Evolutionary conservation across 2,888 invertebrate species (phyloP), one percentile per base, ranked within the genome.

Genomic region (Cremastinae sp.): DNA sequence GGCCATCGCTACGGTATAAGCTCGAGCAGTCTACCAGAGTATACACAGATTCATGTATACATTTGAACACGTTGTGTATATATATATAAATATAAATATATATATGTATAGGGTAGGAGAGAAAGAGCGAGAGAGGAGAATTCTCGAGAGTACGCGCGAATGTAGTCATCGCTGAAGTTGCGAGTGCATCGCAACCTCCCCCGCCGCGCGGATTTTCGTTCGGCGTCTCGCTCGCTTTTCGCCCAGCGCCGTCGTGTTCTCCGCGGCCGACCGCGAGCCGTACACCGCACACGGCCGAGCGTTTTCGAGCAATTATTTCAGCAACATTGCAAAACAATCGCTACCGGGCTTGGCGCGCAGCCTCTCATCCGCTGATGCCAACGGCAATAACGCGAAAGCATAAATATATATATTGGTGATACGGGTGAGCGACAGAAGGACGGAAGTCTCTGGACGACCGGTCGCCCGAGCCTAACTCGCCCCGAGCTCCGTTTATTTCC

Each of bases 311-410:
- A 86, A 87, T 89, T 85, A 87, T 89, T 88, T 87, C 86, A 84
- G 84, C 84, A 85, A 85, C 85, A 86, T 89, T 88, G 86, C 88
- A 85, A 88, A 89, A 88, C 88, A 87, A 89, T 88, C 84, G 81
- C 79, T 74, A 76, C 62, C 66, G 77, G 28, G 56, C 58, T 51
- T n/a, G n/a, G n/a, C 70, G 61, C 54, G 66, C 65, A 61, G 22
- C 18, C 16, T 9, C 45, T 12, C 2, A 7, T n/a, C 69, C 73
- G 68, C 68, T 53, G 65, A 64, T 53, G 61, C 68, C 49, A 75
- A 53, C 75, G 66, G 71, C 59, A 66, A 75, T 62, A 79, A 59
- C 54, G 43, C 54, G 36, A n/a, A n/a, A 64, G 58, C 20, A 45
- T 20, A 34, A 43, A 56, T 68, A 14, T 41, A 22, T 61, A 49